These are phyloP conservation scores for Microcebus tavaratra DNA, from an alignment of 2,113 vertebrate species.

Conservation along the genomic window DNA sequence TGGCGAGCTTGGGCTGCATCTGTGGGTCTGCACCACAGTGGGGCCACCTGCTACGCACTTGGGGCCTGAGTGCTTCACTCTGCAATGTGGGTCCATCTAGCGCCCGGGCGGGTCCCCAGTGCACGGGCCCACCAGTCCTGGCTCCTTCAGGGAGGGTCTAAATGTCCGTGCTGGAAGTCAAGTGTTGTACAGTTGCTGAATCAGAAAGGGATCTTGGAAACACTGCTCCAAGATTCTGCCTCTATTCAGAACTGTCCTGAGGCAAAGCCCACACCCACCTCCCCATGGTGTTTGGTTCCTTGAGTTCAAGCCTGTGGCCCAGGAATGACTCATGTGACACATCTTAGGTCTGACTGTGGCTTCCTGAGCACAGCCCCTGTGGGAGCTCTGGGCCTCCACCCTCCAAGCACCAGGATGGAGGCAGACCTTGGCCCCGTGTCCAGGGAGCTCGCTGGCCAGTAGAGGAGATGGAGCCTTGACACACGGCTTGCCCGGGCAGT, in stretches of 20 bases:
- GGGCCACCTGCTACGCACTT: no score
- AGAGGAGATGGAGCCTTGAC: not conserved
- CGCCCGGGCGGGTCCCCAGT: no score
- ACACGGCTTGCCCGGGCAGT: not conserved
- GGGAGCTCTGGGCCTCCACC: not conserved
- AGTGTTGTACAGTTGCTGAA: accelerated
- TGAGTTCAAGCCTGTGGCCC: not conserved
- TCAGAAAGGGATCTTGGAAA: not conserved
- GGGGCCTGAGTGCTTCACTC: not conserved
- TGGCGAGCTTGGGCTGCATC: not conserved
- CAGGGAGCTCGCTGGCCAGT: accelerated
- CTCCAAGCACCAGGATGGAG: not conserved
- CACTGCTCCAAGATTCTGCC: no score
- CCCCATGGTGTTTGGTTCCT: not conserved
- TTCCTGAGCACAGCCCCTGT: not conserved
- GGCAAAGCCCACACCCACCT: accelerated
- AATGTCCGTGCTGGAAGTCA: not conserved
- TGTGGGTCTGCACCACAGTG: not conserved
- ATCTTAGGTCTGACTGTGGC: not conserved
- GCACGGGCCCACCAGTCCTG: not conserved
- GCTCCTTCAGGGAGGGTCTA: not conserved
- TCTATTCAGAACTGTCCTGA: not conserved
- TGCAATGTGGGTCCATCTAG: not conserved
- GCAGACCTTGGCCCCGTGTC: not conserved
- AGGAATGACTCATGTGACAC: accelerated